Evolutionary conservation across 2,113 vertebrate genomes (phyloP).

Genomic region (Elgaria multicarinata): DNA sequence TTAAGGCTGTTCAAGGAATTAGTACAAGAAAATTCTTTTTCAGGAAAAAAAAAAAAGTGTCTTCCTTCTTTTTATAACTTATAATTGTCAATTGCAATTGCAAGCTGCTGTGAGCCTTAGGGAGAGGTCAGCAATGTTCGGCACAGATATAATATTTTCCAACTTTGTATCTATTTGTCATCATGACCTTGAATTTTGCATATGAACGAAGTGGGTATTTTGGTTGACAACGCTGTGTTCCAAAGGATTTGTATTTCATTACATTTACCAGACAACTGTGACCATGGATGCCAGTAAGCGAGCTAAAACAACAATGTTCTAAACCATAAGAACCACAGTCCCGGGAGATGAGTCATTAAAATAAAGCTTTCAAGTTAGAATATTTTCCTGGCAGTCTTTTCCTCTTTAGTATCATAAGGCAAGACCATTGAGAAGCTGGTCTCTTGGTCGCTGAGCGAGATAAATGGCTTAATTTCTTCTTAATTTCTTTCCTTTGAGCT

Average conservation of each 20-base stretch:
- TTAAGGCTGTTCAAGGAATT: neutral
- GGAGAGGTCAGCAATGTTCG: neutral
- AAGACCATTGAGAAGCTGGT: neutral
- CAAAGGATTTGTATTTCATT: constrained; percentile 4
- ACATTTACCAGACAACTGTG: neutral
- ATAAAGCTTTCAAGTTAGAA: neutral
- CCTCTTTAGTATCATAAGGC: neutral
- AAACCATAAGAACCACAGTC: neutral
- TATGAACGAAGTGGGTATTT: neutral
- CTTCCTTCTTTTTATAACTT: neutral
- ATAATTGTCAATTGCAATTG: neutral
- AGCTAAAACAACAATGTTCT: constrained; percentile 8
- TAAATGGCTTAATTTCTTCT: too few relatives aligned
- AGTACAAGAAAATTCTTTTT: neutral
- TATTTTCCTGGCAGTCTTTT: neutral
- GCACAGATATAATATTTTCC: neutral
- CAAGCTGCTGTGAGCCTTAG: neutral
- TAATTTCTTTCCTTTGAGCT: neutral
- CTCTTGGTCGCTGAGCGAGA: neutral
- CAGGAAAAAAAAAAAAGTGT: neutral
- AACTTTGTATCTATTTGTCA: neutral
- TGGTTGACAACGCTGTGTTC: neutral
- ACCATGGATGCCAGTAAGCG: neutral
- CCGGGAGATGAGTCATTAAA: neutral
- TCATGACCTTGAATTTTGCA: neutral